Percentiles rank a stretch among this genome's conserved stretches.
Evolutionary conservation across 2,888 invertebrate species (phyloP).

Genomic region (Drosophila mulleri): DNA sequence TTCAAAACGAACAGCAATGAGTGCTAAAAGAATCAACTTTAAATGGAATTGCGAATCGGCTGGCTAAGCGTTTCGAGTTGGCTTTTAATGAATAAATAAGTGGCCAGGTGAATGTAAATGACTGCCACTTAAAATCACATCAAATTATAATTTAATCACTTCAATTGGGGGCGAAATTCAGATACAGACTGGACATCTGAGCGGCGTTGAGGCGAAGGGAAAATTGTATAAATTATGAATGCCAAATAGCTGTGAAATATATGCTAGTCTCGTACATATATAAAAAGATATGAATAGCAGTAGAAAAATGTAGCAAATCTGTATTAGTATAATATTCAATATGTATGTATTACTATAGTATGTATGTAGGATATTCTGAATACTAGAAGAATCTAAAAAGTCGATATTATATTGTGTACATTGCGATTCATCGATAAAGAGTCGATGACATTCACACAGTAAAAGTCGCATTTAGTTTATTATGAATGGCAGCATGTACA

Average conservation of each 20-base stretch:
- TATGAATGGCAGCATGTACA: no score
- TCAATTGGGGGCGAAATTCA: neutral
- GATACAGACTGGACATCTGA: neutral
- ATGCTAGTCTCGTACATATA: neutral
- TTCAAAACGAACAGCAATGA: slow-evolving; percentile 17
- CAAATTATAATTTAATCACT: neutral
- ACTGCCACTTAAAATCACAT: slow-evolving; percentile 13
- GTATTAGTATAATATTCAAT: no score
- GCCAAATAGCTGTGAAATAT: neutral
- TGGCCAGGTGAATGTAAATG: slow-evolving; percentile 4
- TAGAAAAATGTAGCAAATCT: no score
- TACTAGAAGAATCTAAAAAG: no score
- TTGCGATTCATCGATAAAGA: no score
- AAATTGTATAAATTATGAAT: neutral
- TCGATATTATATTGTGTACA: no score
- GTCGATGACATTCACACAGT: no score
- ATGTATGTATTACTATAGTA: no score
- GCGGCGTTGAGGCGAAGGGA: neutral
- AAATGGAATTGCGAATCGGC: slow-evolving; percentile 36
- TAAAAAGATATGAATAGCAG: no score
- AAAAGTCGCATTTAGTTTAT: no score
- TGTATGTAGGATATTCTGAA: no score
- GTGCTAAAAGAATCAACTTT: slow-evolving; percentile 41
- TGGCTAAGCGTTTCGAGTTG: slow-evolving; percentile 29
- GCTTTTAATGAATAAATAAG: slow-evolving; percentile 42